A percentile compares a stretch with the other conserved stretches of the same genome.
These are phyloP conservation scores for Eueremaeus valkanovi DNA, from an alignment of 2,888 invertebrate genomes.

Conservation along the genomic window DNA sequence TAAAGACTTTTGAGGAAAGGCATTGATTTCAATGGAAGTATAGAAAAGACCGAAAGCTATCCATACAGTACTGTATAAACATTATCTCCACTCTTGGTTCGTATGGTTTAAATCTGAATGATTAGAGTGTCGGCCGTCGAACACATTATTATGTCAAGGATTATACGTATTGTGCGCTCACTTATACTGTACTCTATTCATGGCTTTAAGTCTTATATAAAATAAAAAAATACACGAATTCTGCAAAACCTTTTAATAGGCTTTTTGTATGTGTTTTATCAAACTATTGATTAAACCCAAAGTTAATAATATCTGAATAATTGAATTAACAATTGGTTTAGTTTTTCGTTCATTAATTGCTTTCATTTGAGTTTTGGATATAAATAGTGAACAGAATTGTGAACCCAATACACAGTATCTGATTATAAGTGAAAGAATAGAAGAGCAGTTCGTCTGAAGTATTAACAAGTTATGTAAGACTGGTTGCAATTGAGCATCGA, in stretches of 20 bases:
- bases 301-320: too few species aligned
- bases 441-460: background rate
- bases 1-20: background rate
- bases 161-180: background rate
- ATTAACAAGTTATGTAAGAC: background rate
- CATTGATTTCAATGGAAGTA: background rate
- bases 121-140: conserved; percentile 12
- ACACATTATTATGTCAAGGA: conserved; percentile 34
- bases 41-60: background rate
- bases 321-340: too few species aligned
- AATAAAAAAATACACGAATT: background rate
- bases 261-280: background rate
- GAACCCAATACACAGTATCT: too few species aligned
- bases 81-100: background rate
- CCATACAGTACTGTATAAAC: background rate
- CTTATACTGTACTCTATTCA: background rate
- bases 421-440: too few species aligned
- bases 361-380: too few species aligned
- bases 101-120: background rate
- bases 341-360: too few species aligned
- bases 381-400: too few species aligned
- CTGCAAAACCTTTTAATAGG: background rate
- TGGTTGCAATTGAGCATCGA: background rate
- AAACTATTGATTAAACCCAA: too few species aligned
- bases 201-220: background rate